Evolutionary conservation across 2,113 vertebrate genomes (phyloP).

Genomic region (Lamprotornis superbus): DNA sequence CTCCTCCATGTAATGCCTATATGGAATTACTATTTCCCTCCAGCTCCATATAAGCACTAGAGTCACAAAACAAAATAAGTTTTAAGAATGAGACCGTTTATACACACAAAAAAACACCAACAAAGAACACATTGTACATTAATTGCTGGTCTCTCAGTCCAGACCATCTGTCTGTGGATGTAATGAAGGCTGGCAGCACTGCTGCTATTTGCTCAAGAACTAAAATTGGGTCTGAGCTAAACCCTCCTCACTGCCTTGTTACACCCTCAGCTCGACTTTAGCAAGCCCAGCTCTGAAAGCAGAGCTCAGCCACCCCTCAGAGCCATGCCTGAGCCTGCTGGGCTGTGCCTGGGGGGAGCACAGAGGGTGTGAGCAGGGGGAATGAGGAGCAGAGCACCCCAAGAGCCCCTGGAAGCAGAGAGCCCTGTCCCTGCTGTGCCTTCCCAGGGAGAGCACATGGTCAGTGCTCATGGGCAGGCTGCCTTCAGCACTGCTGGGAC

Average conservation of each 20-base stretch:
- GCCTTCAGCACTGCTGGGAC: neutral
- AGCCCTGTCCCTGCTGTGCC: neutral
- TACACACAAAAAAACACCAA: constrained; percentile 62
- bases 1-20: neutral
- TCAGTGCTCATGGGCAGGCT: neutral
- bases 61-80: constrained; percentile 64
- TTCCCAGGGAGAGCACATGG: neutral
- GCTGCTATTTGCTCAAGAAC: constrained; percentile 66
- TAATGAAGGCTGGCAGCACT: constrained; percentile 74
- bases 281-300: neutral
- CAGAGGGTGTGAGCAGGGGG: neutral
- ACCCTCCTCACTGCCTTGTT: constrained; percentile 44
- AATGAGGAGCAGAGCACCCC: neutral
- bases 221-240: constrained; percentile 70
- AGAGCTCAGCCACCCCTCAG: neutral
- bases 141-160: constrained; percentile 76
- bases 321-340: neutral
- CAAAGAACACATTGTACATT: constrained; percentile 77
- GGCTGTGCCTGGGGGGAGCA: neutral
- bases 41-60: constrained; percentile 12
- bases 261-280: constrained; percentile 1
- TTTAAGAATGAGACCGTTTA: constrained; percentile 64
- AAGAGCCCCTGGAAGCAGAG: neutral
- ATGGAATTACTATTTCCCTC: neutral
- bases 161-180: constrained; percentile 77